phyloP scores from a whole-genome alignment of 2,113 vertebrate genomes.

The Charina bottae region DNA sequence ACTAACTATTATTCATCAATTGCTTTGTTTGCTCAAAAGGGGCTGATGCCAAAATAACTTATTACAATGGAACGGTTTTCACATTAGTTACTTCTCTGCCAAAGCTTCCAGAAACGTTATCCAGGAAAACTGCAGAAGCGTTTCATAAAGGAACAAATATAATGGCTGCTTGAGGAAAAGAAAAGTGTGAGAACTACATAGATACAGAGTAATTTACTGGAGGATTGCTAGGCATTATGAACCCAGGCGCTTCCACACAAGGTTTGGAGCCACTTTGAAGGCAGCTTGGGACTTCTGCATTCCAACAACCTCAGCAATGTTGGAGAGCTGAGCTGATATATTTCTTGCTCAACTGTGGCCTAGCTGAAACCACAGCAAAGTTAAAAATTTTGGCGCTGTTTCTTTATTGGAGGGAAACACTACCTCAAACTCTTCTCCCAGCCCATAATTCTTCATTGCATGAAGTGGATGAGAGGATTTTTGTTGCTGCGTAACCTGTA shows the following conservation, averaged over 20 bases:
- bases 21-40: constrained; percentile 10
- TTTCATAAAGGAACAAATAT: constrained; percentile 29
- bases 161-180: constrained; percentile 10
- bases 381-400: not conserved
- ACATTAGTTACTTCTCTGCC: constrained; percentile 35
- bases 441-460: not conserved
- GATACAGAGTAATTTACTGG: not conserved
- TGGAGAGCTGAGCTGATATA: not conserved
- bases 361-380: not conserved
- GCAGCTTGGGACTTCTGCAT: not conserved
- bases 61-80: constrained; percentile 43
- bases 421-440: not conserved
- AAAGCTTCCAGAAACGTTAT: constrained; percentile 37
- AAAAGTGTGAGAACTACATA: not conserved
- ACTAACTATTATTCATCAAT: constrained; percentile 19
- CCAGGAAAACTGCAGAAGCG: constrained; percentile 29
- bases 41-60: not conserved
- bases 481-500: not conserved
- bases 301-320: not conserved
- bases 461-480: not conserved
- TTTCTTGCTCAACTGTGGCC: not conserved
- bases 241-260: not conserved
- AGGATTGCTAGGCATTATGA: not conserved
- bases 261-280: not conserved
- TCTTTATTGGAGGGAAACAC: not conserved